Conservation (phyloP, 2,113 vertebrate genomes). For the Indri indri region DNA sequence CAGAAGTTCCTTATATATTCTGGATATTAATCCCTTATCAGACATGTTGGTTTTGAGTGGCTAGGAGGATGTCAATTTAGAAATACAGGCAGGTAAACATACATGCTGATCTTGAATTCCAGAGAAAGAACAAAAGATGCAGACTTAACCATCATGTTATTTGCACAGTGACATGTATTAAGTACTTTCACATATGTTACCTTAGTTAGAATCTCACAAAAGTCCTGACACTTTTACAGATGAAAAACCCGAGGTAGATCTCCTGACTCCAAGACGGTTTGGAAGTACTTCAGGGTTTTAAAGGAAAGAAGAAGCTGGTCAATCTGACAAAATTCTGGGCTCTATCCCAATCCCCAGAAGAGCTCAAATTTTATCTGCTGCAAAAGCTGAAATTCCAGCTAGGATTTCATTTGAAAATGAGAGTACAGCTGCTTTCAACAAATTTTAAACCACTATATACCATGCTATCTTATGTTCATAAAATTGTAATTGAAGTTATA, state of each 20-base stretch:
- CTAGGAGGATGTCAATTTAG: background rate
- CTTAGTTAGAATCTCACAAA: conserved; percentile 51
- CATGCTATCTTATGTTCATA: background rate
- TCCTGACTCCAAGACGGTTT: conserved; percentile 18
- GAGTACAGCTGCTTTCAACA: conserved; percentile 28
- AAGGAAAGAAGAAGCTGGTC: background rate
- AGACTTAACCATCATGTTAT: conserved; percentile 12
- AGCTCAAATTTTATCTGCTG: conserved; percentile 24
- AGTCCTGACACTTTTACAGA: conserved; percentile 27
- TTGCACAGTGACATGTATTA: background rate
- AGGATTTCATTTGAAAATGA: conserved; percentile 39
- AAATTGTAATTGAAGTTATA: background rate
- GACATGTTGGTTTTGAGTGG: background rate
- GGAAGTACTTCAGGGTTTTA: background rate
- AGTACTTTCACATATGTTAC: conserved; percentile 20
- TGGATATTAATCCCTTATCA: conserved; percentile 26
- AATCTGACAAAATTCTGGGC: background rate
- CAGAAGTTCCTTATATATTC: conserved; percentile 31
- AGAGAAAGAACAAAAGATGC: background rate
- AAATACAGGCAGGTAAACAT: conserved; percentile 17
- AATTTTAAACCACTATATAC: background rate
- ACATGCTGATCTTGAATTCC: conserved; percentile 34
- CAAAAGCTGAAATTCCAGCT: conserved; percentile 44
- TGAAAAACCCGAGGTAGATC: background rate
- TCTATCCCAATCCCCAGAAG: background rate